Evolutionary conservation across 2,888 invertebrate genomes (phyloP).

Genomic region (Esperia sulphurella): DNA sequence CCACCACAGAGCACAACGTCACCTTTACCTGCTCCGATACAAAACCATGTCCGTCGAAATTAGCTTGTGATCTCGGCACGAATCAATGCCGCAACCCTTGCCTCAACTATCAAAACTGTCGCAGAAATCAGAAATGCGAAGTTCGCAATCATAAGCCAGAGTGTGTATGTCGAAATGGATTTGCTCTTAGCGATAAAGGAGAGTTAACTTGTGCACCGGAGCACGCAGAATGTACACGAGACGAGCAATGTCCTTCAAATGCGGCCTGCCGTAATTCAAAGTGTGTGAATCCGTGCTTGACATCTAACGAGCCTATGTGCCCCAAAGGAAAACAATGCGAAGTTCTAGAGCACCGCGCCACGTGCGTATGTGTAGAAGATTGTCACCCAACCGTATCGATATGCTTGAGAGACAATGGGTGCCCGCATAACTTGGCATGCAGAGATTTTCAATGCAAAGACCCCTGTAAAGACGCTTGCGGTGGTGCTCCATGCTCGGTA

Average conservation of each 20-base stretch:
- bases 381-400: constrained; percentile 92
- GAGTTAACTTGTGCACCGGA: constrained; percentile 93
- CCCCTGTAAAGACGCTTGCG: constrained; percentile 91
- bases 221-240: constrained; percentile 87
- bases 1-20: constrained; percentile 78
- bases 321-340: constrained; percentile 91
- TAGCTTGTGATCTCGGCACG: constrained; percentile 84
- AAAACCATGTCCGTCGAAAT: constrained; percentile 85
- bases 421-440: constrained; percentile 91
- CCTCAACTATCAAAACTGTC: constrained; percentile 84
- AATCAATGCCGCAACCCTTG: constrained; percentile 91
- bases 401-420: constrained; percentile 93
- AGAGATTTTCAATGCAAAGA: constrained; percentile 93
- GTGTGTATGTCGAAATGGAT: constrained; percentile 93
- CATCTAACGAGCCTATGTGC: constrained; percentile 82
- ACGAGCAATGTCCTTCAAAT: constrained; percentile 91
- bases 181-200: constrained; percentile 91
- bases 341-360: constrained; percentile 91
- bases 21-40: constrained; percentile 83
- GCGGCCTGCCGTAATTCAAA: constrained; percentile 90
- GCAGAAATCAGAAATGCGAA: constrained; percentile 91
- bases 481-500: constrained; percentile 94
- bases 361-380: constrained; percentile 92
- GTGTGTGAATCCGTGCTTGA: constrained; percentile 92
- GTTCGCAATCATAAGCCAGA: constrained; percentile 90